phyloP scores from a whole-genome alignment of 2,113 vertebrate genomes.

The Tetrax tetrax region DNA sequence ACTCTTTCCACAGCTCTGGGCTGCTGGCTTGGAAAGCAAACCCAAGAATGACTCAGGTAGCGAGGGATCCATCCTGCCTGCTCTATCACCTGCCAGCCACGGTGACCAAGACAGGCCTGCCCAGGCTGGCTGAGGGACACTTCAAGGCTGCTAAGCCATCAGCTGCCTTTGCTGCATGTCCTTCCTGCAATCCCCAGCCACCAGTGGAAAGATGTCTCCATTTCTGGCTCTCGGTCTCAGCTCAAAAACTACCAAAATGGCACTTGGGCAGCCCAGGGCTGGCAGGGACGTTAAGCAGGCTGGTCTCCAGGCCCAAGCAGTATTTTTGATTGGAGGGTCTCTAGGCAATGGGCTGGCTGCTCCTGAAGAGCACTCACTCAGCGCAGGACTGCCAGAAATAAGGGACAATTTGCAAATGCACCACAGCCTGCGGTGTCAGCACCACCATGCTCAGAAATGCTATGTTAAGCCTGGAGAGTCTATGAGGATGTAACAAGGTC shows the following conservation, averaged over 20 bases:
- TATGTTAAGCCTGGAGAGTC: neutral
- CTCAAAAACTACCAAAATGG: neutral
- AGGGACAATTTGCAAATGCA: neutral
- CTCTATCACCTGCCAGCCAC: neutral
- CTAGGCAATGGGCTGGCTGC: neutral
- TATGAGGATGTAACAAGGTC: neutral
- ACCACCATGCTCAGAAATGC: neutral
- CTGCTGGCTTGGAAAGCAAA: conserved; percentile 11
- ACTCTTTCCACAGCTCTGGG: conserved; percentile 35
- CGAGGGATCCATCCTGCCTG: neutral
- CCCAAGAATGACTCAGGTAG: neutral
- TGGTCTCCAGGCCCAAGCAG: neutral
- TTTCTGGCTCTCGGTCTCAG: neutral
- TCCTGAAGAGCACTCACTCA: neutral
- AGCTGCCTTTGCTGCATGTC: neutral
- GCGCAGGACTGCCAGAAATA: neutral
- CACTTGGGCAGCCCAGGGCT: neutral
- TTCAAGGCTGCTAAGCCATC: neutral
- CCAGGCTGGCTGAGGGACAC: neutral
- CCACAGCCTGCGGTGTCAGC: neutral
- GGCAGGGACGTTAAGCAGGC: neutral
- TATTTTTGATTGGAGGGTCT: neutral
- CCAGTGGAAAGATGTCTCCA: neutral
- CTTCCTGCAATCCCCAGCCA: neutral
- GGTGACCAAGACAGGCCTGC: neutral